Evolutionary conservation across 2,113 vertebrate species (phyloP).

Genomic region (Thryonomys swinderianus): DNA sequence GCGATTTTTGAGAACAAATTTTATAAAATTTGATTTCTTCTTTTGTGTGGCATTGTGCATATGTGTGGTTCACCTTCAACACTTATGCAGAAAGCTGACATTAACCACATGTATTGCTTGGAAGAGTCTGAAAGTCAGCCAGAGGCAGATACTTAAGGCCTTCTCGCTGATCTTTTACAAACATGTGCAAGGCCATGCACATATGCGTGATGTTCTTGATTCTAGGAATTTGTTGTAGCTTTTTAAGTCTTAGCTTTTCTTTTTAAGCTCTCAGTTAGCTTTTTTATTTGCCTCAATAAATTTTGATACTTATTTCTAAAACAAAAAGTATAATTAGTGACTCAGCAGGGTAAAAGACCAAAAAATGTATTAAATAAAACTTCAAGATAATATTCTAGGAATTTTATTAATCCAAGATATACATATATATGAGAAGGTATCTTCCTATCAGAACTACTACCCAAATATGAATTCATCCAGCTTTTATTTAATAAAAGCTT

Average conservation of each 20-base stretch:
- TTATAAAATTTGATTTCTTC: slow-evolving; percentile 3
- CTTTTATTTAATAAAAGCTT: slow-evolving; percentile 53
- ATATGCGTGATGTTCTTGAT: not conserved
- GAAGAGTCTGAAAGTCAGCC: not conserved
- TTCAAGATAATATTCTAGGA: slow-evolving; percentile 45
- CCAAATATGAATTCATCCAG: slow-evolving; percentile 42
- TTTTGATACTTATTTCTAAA: slow-evolving; percentile 59
- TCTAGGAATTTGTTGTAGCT: not conserved
- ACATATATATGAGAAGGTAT: slow-evolving; percentile 26
- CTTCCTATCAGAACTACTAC: not conserved
- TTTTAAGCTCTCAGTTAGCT: slow-evolving; percentile 1
- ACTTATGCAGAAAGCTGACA: not conserved
- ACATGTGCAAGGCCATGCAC: not conserved
- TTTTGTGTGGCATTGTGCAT: not conserved
- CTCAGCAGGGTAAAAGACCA: slow-evolving; percentile 14
- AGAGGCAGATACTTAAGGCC: not conserved
- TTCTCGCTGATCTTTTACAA: not conserved
- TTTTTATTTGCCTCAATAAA: slow-evolving; percentile 12
- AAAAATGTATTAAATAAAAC: slow-evolving; percentile 60
- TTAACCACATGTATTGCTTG: not conserved
- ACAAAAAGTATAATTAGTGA: slow-evolving; percentile 31
- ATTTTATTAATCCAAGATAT: slow-evolving; percentile 50
- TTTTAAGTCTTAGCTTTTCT: not conserved
- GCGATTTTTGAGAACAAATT: not conserved
- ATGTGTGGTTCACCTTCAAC: not conserved